phyloP scores from a whole-genome alignment of 23 tunicate species.

The Oikopleura dioica region DNA sequence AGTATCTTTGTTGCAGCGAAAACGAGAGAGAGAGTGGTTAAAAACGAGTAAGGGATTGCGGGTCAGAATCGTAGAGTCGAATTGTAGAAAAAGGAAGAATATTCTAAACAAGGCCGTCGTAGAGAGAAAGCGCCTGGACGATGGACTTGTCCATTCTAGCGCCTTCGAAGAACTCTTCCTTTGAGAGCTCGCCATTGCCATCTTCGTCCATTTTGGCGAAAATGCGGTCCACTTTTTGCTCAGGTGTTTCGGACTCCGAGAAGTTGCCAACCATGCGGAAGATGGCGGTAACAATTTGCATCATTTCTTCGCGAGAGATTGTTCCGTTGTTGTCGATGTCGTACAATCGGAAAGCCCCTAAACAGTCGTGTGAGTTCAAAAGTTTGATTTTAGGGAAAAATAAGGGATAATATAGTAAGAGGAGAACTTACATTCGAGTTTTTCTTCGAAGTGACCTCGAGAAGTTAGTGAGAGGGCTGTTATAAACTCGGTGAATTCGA shows the following conservation, averaged over 20 bases:
- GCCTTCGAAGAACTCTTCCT: constrained; percentile 35
- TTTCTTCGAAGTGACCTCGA: constrained; percentile 45
- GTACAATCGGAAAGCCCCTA: constrained; percentile 49
- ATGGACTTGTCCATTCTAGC: constrained; percentile 33
- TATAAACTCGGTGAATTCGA: constrained; percentile 46
- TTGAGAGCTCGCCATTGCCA: constrained; percentile 33
- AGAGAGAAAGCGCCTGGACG: constrained; percentile 31
- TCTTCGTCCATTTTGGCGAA: constrained; percentile 37
- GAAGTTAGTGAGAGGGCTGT: constrained; percentile 39
- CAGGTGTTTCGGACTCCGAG: constrained; percentile 16
- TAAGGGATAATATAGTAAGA: background rate
- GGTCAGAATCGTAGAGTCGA: no score
- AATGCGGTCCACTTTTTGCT: constrained; percentile 27
- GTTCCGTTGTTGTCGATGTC: constrained; percentile 39
- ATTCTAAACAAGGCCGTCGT: no score
- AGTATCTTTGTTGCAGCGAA: no score
- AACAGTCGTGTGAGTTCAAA: background rate
- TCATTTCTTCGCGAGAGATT: constrained; percentile 35
- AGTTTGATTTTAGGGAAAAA: background rate
- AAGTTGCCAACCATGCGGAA: constrained; percentile 34
- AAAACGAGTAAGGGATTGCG: no score
- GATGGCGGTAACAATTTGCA: constrained; percentile 38
- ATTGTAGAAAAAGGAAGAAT: no score
- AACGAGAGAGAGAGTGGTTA: no score
- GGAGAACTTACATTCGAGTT: constrained; percentile 36